Conservation (phyloP, 1,140 invertebrate species). For the Drosophila cardini region DNA sequence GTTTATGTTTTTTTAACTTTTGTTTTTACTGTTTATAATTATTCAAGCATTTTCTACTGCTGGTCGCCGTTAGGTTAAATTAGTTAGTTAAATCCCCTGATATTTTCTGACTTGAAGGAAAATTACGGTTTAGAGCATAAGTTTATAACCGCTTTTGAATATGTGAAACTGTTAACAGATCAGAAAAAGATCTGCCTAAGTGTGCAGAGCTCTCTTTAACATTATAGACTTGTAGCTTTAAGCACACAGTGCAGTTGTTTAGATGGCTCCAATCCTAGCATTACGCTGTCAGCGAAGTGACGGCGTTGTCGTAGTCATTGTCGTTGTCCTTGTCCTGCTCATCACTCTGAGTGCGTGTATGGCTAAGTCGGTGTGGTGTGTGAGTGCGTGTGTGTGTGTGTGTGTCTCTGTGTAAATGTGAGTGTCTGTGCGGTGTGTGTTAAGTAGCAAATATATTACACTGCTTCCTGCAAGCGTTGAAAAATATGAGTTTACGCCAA, state of each 20-base stretch:
- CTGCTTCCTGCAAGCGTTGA: constrained; percentile 36
- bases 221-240: neutral
- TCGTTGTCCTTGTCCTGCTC: constrained; percentile 11
- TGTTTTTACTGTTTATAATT: too few species aligned
- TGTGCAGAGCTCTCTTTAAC: neutral
- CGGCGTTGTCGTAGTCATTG: neutral
- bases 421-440: neutral
- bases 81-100: too few species aligned
- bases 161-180: too few species aligned
- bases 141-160: too few species aligned
- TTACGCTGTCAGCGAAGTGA: constrained; percentile 7
- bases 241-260: constrained; percentile 24
- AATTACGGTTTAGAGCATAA: too few species aligned
- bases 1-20: too few species aligned
- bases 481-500: constrained; percentile 59
- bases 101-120: too few species aligned
- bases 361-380: neutral
- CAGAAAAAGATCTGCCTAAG: neutral
- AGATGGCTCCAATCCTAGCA: neutral
- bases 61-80: too few species aligned
- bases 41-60: too few species aligned
- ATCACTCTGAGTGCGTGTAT: neutral
- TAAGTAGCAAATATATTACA: constrained; percentile 60
- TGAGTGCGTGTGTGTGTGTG: neutral
- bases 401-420: neutral